Evolutionary conservation across 2,113 vertebrate genomes (phyloP), one percentile per base, ranked within the genome.

Genomic region (Sialia sialis): DNA sequence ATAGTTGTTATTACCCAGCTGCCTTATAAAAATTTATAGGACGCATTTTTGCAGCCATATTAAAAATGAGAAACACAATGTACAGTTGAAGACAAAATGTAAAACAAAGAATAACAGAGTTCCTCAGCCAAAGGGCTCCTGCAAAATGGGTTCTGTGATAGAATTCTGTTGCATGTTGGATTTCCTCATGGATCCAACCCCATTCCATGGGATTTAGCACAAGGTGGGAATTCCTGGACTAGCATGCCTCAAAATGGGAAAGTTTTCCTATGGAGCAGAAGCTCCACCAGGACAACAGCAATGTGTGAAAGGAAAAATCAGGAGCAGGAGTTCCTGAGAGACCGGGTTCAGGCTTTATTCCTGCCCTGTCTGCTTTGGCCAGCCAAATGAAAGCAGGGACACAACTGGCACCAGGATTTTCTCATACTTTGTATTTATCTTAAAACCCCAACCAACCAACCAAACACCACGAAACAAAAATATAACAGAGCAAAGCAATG

Each of bases 211-310:
- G 29, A 58, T 48, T 78, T 23, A 29, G 62, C 4, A 22, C 5
- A 25, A 38, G 2, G 15, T 8, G n/a, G 29, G 34, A 63, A 36
- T 55, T 64, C 76, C 27, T 48, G 30, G 66, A 27, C 26, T 16
- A 7, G 27, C 0, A 0, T 1, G 9, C 6, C 22, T 85, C 23
- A 5, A 14, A 49, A 48, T 9, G 32, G 17, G 22, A 3, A n/a
- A 36, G 16, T 1, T 43, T 69, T 77, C 16, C 21, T 10, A 0
- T 9, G 22, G 1, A 41, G 38, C 4, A 66, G 52, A 60, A 60
- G 62, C 25, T 85, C 20, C 72, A 87, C 13, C 43, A 82, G 69
- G 77, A 64, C 22, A 72, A 34, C 7, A 66, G 7, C 27, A 76
- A 5, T 0, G 26, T 3, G 16, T 15, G 38, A 64, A 60, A 76